phyloP scores from a whole-genome alignment of 1,140 invertebrate species.

The Platyscapa corneri region DNA sequence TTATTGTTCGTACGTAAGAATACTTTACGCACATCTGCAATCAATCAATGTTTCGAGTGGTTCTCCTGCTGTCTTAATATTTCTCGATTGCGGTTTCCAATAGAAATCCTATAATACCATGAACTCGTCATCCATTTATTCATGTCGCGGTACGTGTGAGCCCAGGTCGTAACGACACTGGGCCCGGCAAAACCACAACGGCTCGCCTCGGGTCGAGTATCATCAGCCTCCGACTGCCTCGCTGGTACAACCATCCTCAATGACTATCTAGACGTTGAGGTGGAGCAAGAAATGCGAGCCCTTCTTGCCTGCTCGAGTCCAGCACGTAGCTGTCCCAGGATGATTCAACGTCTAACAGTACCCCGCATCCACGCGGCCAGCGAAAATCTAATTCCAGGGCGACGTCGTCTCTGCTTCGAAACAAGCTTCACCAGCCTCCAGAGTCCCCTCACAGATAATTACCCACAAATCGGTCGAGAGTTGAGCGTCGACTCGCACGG shows the following conservation, averaged over 20 bases:
- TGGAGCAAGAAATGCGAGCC: constrained; percentile 70
- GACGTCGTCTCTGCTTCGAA: constrained; percentile 80
- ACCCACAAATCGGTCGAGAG: constrained; percentile 66
- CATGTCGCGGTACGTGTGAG: no score
- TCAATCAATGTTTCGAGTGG: no score
- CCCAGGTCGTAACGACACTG: constrained; percentile 84
- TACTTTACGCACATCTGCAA: no score
- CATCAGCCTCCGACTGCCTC: constrained; percentile 58
- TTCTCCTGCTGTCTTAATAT: no score
- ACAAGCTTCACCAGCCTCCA: constrained; percentile 84
- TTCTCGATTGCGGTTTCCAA: no score
- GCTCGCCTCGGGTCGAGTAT: constrained; percentile 62
- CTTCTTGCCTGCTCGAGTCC: constrained; percentile 67
- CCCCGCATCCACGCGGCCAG: constrained; percentile 51
- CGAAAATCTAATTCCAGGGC: constrained; percentile 73
- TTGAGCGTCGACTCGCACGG: constrained; percentile 69
- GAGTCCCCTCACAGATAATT: constrained; percentile 72
- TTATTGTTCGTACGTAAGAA: no score
- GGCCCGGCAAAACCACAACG: constrained; percentile 83
- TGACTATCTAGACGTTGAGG: constrained; percentile 61
- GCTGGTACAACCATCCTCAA: background rate
- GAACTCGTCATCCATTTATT: no score
- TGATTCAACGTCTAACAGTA: background rate
- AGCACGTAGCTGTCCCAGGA: background rate
- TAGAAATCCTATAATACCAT: no score